A percentile compares a stretch with the other conserved stretches of the same genome.
Evolutionary conservation across 64 coral and sea anemone genomes (phyloP).

Genomic region (Orbicella faveolata): DNA sequence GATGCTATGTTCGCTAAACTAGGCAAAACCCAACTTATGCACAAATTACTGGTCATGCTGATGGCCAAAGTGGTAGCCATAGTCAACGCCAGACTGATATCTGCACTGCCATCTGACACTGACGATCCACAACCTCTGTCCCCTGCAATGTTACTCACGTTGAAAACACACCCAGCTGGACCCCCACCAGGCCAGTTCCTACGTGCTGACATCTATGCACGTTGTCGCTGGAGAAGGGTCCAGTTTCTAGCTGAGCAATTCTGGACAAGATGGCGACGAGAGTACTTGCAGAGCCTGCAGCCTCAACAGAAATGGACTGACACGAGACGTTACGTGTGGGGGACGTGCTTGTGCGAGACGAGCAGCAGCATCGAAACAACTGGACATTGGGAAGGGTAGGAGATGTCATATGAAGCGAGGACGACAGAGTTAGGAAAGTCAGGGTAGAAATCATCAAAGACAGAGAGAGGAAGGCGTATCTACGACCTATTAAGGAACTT

Average conservation of each 20-base stretch:
- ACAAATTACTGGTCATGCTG: too few species aligned
- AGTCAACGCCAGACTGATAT: conserved; percentile 51
- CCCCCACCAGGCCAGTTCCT: conserved; percentile 46
- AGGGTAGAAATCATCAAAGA: too few species aligned
- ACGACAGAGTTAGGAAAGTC: too few species aligned
- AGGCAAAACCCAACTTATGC: too few species aligned
- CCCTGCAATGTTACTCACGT: conserved; percentile 47
- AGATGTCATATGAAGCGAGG: too few species aligned
- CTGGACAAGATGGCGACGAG: conserved; percentile 6
- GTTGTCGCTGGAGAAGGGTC: conserved; percentile 43
- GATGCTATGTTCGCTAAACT: neutral
- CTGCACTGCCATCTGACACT: conserved; percentile 21
- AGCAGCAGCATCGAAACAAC: too few species aligned
- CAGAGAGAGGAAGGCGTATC: too few species aligned
- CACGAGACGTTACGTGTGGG: neutral
- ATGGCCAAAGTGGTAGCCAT: too few species aligned
- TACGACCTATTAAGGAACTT: neutral
- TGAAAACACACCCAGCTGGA: conserved; percentile 44
- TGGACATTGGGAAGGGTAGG: too few species aligned
- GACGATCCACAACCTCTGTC: conserved; percentile 47
- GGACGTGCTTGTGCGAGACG: neutral
- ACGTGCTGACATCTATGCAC: conserved; percentile 13
- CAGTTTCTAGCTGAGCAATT: conserved; percentile 23
- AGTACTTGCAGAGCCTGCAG: conserved; percentile 26
- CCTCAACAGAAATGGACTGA: conserved; percentile 10